phyloP scores from a whole-genome alignment of 2,888 invertebrate species.

The Lysandra bellargus region DNA sequence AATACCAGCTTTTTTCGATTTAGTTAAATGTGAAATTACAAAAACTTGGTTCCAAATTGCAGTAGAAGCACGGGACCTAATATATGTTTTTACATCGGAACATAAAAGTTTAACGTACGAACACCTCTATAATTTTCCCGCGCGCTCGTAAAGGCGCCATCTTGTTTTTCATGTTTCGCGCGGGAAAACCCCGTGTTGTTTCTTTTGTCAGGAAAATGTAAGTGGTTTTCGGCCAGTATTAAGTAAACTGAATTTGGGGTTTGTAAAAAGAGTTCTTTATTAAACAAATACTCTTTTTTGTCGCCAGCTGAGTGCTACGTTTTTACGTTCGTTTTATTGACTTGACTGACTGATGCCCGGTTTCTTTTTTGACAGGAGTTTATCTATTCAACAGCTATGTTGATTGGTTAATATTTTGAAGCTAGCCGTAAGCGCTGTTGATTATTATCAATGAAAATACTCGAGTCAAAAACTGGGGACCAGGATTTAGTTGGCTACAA shows the following conservation, averaged over 20 bases:
- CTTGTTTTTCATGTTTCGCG: constrained; percentile 64
- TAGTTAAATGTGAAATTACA: neutral
- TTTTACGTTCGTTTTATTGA: neutral
- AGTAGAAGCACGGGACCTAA: constrained; percentile 39
- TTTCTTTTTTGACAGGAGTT: neutral
- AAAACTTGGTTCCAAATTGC: constrained; percentile 12
- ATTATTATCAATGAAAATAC: no score
- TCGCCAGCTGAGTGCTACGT: neutral
- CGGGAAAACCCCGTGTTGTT: constrained; percentile 50
- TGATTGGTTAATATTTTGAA: no score
- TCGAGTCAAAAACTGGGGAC: no score
- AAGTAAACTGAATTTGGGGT: constrained; percentile 28
- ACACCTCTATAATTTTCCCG: constrained; percentile 68
- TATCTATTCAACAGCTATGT: no score
- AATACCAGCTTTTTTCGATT: neutral
- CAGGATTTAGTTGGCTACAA: no score
- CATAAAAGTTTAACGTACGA: constrained; percentile 74
- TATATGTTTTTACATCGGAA: constrained; percentile 56
- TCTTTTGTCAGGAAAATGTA: constrained; percentile 28
- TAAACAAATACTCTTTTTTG: neutral
- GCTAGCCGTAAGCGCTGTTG: no score
- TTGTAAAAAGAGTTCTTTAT: constrained; percentile 11
- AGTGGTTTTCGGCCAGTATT: constrained; percentile 28
- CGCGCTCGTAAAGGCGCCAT: constrained; percentile 73
- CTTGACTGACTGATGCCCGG: neutral